Evolutionary conservation across 1,140 invertebrate species (phyloP).

Genomic region (Drosophila neocordata): DNA sequence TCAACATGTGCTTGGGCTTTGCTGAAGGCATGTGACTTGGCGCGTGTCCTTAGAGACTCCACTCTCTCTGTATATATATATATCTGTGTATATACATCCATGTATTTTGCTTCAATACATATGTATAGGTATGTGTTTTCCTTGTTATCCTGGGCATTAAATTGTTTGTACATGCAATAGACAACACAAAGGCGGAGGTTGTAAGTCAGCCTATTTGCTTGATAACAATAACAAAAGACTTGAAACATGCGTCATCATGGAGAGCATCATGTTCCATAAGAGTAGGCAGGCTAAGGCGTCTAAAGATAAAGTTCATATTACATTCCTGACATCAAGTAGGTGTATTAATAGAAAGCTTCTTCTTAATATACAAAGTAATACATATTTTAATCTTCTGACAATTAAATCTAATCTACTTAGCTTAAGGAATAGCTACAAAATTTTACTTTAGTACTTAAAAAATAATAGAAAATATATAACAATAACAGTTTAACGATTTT

Average conservation of each 20-base stretch:
- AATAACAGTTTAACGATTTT: no score
- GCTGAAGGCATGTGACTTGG: constrained; percentile 37
- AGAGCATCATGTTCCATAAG: constrained; percentile 6
- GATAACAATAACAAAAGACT: constrained; percentile 67
- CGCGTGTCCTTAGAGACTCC: constrained; percentile 33
- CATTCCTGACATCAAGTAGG: neutral
- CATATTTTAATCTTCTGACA: neutral
- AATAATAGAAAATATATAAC: no score
- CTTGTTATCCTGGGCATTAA: constrained; percentile 73
- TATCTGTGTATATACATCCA: constrained; percentile 17
- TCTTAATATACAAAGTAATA: neutral
- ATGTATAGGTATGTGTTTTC: constrained; percentile 16
- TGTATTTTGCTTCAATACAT: neutral
- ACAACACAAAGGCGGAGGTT: constrained; percentile 42
- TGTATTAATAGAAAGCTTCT: constrained; percentile 2
- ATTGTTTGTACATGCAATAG: constrained; percentile 65
- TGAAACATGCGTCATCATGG: constrained; percentile 16
- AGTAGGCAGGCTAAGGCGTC: neutral
- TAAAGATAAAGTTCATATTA: constrained; percentile 1
- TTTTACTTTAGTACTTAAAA: no score
- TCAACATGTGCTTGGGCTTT: constrained; percentile 25
- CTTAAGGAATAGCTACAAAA: neutral
- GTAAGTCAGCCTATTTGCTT: constrained; percentile 64
- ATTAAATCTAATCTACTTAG: neutral
- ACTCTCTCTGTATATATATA: neutral